These are phyloP conservation scores for Calyptommatus sinebrachiatus DNA, from an alignment of 2,113 vertebrate genomes.

Conservation along the genomic window DNA sequence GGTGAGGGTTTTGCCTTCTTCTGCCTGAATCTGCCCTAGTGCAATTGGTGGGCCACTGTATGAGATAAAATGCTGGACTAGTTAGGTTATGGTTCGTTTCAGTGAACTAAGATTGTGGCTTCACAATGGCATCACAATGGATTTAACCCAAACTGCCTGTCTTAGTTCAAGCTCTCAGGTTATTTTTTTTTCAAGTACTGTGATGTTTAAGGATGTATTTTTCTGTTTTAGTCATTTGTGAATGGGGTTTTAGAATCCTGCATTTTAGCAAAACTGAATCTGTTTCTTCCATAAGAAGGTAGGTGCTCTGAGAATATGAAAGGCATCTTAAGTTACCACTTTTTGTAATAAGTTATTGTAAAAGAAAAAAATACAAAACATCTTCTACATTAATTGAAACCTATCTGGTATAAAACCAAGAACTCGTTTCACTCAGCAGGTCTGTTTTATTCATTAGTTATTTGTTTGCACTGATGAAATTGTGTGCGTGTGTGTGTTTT, in stretches of 20 bases:
- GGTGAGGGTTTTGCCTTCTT: no score
- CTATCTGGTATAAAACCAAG: background rate
- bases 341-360: background rate
- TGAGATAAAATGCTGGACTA: no score
- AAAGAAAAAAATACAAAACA: background rate
- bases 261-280: background rate
- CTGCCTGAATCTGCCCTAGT: no score
- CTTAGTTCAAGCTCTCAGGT: background rate
- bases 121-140: background rate
- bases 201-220: background rate
- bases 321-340: background rate
- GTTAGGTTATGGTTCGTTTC: background rate
- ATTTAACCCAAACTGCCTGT: background rate
- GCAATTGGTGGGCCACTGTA: no score
- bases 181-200: background rate
- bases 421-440: background rate
- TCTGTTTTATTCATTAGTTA: background rate
- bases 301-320: background rate
- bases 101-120: background rate
- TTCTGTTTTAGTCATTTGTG: background rate
- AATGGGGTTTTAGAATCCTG: background rate
- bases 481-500: background rate
- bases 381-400: background rate
- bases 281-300: background rate
- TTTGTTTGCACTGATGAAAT: background rate